Evolutionary conservation across 2,888 invertebrate genomes (phyloP), one percentile per base, ranked within the genome.

Genomic region (Aplocera efformata): DNA sequence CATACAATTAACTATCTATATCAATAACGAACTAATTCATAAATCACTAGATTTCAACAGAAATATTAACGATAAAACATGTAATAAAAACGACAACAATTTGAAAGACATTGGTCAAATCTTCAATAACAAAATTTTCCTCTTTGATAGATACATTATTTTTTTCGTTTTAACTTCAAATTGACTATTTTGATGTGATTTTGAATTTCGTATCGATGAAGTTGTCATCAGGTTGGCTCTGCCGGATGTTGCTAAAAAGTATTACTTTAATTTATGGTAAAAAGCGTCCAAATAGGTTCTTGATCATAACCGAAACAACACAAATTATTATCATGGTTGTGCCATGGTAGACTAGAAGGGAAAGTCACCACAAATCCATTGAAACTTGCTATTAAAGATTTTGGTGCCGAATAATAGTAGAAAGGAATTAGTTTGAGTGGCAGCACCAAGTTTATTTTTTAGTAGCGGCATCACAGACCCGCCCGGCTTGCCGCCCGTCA

Each of bases 71-170:
- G 75, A 79, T 85, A 84, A 84, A 84, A 81, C 67, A 75, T 73
- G 76, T 70, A 82, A 75, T 80, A 86, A 76, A 85, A 84, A 83
- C 72, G 77, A 79, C 72, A 78, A 81, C 79, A 85, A 84, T 82
- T 85, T 85, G 75, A 82, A 81, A 84, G 79, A 79, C 81, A 82
- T 86, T 80, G 68, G 72, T 83, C 82, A 80, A 86, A 85, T 83
- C 80, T 83, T 81, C 76, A 76, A 78, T 83, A 81, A 79, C 73
- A 85, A 83, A 83, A 76, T 85, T 84, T 86, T 82, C 69, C 74
- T 77, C 76, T 79, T 80, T 84, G 85, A 85, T 79, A 72, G 85
- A 72, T 50, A 44, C 45, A 50, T 48, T n/a, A 42, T 42, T 42
- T 46, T 50, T 48, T 50, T 48, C 43, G 13, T 48, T 47, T 37